Evolutionary conservation across 2,888 invertebrate species (phyloP).

Genomic region (Abscondita cerata): DNA sequence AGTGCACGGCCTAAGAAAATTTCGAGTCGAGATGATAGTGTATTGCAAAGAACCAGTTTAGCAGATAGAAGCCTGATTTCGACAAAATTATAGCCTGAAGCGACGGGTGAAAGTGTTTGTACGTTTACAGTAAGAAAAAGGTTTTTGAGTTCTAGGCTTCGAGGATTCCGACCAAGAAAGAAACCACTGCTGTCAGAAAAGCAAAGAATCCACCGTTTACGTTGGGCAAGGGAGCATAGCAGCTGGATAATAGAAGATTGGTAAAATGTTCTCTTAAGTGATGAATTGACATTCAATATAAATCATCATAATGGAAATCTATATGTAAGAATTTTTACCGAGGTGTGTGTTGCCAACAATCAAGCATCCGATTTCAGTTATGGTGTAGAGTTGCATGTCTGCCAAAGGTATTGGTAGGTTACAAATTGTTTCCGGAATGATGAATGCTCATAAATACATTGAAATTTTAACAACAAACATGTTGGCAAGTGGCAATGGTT

Average conservation of each 20-base stretch:
- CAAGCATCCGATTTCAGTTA: not conserved
- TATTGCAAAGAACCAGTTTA: not conserved
- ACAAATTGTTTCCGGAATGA: not conserved
- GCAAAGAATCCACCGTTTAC: not conserved
- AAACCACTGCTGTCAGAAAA: not conserved
- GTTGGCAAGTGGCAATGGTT: slow-evolving; percentile 1
- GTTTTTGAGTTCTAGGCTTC: not conserved
- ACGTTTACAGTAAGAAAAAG: not conserved
- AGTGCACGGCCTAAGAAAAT: slow-evolving; percentile 7
- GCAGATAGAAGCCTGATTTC: not conserved
- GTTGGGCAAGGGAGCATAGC: not conserved
- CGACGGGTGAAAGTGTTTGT: not conserved
- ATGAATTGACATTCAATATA: not conserved
- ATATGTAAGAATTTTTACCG: not conserved
- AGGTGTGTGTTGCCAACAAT: not conserved
- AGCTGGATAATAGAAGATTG: not conserved
- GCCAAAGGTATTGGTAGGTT: not conserved
- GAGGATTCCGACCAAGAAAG: not conserved
- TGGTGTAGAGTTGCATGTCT: slow-evolving; percentile 4
- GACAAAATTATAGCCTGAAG: not conserved
- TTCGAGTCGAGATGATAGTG: too few relatives aligned
- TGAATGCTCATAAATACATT: not conserved
- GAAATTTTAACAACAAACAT: not conserved
- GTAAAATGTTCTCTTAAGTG: slow-evolving; percentile 5
- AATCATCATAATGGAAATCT: not conserved